Percentiles rank a stretch among this genome's conserved stretches.
Evolutionary conservation across 2,888 invertebrate species (phyloP).

Genomic region (Norana najaformis): DNA sequence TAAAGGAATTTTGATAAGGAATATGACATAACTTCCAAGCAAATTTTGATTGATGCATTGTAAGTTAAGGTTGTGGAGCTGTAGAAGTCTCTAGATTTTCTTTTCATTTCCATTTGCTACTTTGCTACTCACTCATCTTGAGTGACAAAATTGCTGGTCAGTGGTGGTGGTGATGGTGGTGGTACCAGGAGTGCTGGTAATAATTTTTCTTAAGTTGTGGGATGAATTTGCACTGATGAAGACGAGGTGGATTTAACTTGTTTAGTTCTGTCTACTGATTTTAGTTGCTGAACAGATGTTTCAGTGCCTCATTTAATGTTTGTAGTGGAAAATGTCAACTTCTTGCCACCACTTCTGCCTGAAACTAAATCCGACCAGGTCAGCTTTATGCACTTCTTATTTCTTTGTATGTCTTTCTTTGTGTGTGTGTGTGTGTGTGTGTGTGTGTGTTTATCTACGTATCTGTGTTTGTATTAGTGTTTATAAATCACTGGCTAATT

Average conservation of each 20-base stretch:
- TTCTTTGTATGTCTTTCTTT: background rate
- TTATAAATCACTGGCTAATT: no score
- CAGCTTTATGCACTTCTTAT: slow-evolving; percentile 10
- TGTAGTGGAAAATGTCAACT: slow-evolving; percentile 58
- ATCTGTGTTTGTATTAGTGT: no score
- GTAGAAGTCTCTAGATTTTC: background rate
- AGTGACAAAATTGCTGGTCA: background rate
- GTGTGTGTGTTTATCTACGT: no score
- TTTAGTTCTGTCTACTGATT: background rate
- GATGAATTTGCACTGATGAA: background rate
- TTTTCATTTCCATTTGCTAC: background rate
- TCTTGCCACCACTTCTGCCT: slow-evolving; percentile 54
- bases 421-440: no score
- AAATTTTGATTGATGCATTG: background rate
- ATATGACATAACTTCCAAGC: background rate
- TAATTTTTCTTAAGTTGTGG: background rate
- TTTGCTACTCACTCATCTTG: background rate
- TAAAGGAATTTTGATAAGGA: background rate
- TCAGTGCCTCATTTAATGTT: slow-evolving; percentile 25
- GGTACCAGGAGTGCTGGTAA: background rate
- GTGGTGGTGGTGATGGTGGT: background rate
- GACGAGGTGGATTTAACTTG: background rate
- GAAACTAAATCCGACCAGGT: slow-evolving; percentile 53
- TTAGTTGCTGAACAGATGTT: background rate
- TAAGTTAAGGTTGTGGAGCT: background rate